Percentiles rank a stretch among this genome's conserved stretches.
phyloP scores from a whole-genome alignment of 2,797 vertebrate species.

The Diplodus puntazzo region DNA sequence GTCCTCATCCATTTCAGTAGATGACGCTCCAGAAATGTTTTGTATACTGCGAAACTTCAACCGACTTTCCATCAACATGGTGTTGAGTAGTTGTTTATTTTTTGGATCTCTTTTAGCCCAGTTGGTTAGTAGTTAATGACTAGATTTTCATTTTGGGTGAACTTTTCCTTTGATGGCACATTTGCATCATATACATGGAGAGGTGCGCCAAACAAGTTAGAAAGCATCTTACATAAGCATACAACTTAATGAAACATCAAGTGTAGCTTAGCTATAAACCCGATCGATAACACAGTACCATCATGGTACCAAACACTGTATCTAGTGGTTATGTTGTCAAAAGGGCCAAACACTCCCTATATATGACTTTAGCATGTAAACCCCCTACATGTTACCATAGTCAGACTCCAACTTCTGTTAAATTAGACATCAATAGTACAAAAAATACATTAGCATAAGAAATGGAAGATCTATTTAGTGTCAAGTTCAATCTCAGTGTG shows the following conservation, averaged over 20 bases:
- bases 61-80: no score
- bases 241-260: constrained; percentile 7
- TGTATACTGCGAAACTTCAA: no score
- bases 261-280: neutral
- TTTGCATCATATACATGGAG: constrained; percentile 47
- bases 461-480: constrained; percentile 62
- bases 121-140: no score
- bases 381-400: constrained; percentile 46
- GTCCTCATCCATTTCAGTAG: no score
- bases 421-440: constrained; percentile 72
- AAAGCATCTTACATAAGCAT: neutral
- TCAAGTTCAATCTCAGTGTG: constrained; percentile 47
- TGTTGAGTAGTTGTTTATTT: no score
- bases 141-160: no score
- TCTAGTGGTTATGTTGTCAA: neutral
- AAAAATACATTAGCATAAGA: constrained; percentile 77
- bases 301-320: neutral
- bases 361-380: constrained; percentile 25
- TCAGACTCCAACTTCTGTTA: constrained; percentile 41
- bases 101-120: no score
- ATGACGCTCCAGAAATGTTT: no score
- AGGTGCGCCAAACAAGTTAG: constrained; percentile 14
- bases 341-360: constrained; percentile 38
- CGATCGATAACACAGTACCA: neutral
- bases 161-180: constrained; percentile 47